These are phyloP conservation scores for Peribatodes rhomboidaria DNA, from an alignment of 2,888 invertebrate species.

Conservation along the genomic window DNA sequence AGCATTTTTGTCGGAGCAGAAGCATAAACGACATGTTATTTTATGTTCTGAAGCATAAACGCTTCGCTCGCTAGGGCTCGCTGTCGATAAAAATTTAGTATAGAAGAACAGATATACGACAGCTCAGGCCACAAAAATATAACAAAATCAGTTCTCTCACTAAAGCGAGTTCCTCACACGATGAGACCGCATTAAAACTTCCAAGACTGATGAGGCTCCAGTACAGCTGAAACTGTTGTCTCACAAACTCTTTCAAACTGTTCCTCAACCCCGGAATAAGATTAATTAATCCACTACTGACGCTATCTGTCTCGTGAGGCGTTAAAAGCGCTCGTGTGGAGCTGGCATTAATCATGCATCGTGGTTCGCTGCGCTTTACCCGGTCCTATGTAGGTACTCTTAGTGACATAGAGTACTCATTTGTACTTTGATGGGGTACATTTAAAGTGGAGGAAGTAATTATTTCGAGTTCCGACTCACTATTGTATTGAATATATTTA, in stretches of 20 bases:
- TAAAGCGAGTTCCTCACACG: not conserved
- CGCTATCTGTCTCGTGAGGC: slow-evolving; percentile 24
- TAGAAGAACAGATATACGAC: no score
- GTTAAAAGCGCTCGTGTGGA: slow-evolving; percentile 30
- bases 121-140: not conserved
- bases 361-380: slow-evolving; percentile 28
- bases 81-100: no score
- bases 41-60: no score
- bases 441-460: no score
- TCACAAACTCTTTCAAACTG: slow-evolving; percentile 34
- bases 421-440: no score
- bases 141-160: not conserved
- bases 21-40: no score
- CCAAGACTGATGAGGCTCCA: slow-evolving; percentile 15
- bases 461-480: no score
- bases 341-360: slow-evolving; percentile 34
- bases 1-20: no score
- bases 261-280: slow-evolving; percentile 13
- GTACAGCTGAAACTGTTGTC: slow-evolving; percentile 16
- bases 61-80: no score
- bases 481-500: no score
- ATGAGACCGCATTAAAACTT: slow-evolving; percentile 22
- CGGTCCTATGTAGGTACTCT: no score
- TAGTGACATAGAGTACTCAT: not conserved
- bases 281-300: slow-evolving; percentile 30